Base-by-base conservation (phyloP, 2,888 invertebrate genomes). In the Noctua fimbriata region DNA sequence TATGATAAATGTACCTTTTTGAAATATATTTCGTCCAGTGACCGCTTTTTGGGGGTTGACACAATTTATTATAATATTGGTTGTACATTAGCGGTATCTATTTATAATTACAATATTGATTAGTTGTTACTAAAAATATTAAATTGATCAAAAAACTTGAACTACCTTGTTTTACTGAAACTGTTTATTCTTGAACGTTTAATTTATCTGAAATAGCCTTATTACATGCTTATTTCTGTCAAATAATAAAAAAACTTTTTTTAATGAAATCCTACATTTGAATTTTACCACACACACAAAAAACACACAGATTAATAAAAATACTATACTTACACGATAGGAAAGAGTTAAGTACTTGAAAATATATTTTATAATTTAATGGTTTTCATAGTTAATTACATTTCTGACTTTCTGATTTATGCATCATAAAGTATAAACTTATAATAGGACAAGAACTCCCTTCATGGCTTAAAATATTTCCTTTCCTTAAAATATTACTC, bases 101-200 rank as follows among this genome's bases (percentile, higher is more conserved):
- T 96, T 96, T 96, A 96, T 96, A 96, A 96, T 95, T 93, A 94
- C 95, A 95, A 95, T 94, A 95, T 96, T 97, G 96, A 96, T 96
- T 97, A 97, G 96, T 96, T 96, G 97, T 97, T 97, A 97, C 95
- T 96, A 93, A 97, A 97, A 97, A 96, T 96, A 96, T 93, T 96
- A 96, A 96, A 96, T 96, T 93, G 94, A 96, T 96, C 94, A 94
- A 95, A 95, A 91, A 92, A 82, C 81, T 79, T 76, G 44, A 69
- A 79, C 47, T 76, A 28, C 73, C 88, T 91, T 88, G 89, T 91
- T 91, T 90, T 65, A 76, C 84, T 88, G 67, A 21, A 60, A 69
- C 67, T 44, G n/a, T 77, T 24, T 1, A 36, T 16, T 16, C 0
- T n/a, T 44, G 1, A 2, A 36, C 18, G 1, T 52, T 16, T 28